phyloP scores from a whole-genome alignment of 2,797 vertebrate genomes.

The Sitta carolinensis region DNA sequence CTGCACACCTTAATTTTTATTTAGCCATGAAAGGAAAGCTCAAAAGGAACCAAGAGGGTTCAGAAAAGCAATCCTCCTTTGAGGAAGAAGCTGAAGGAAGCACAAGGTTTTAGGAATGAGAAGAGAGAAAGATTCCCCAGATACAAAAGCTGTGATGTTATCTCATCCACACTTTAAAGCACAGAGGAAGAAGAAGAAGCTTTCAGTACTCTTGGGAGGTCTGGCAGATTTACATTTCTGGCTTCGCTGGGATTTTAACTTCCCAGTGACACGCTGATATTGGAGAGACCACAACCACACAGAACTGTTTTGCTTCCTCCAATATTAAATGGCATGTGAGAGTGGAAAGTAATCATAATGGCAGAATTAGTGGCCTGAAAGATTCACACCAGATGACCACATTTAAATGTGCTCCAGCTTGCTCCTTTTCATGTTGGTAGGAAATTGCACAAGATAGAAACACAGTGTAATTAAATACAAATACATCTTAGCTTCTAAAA shows the following conservation, averaged over 20 bases:
- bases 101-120: not conserved
- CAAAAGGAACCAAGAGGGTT: not conserved
- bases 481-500: not conserved
- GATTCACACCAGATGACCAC: slow-evolving; percentile 49
- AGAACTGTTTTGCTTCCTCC: slow-evolving; percentile 47
- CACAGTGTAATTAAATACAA: slow-evolving; percentile 5
- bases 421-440: not conserved
- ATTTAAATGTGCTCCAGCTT: slow-evolving; percentile 65
- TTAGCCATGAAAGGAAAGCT: not conserved
- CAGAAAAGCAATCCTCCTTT: not conserved
- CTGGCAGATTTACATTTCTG: slow-evolving; percentile 69
- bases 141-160: slow-evolving; percentile 39
- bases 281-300: slow-evolving; percentile 68
- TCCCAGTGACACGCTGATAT: slow-evolving; percentile 66
- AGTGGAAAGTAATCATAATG: slow-evolving; percentile 36
- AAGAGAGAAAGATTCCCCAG: slow-evolving; percentile 4
- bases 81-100: not conserved
- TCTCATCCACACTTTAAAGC: slow-evolving; percentile 42
- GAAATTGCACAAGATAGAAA: not conserved
- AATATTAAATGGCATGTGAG: slow-evolving; percentile 61
- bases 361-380: slow-evolving; percentile 5
- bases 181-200: slow-evolving; percentile 56
- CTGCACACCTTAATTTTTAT: not conserved
- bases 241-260: slow-evolving; percentile 60
- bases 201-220: slow-evolving; percentile 73